Evolutionary conservation across 2,797 vertebrate genomes (phyloP), one percentile per base, ranked within the genome.

Genomic region (Neostethus bicornis): DNA sequence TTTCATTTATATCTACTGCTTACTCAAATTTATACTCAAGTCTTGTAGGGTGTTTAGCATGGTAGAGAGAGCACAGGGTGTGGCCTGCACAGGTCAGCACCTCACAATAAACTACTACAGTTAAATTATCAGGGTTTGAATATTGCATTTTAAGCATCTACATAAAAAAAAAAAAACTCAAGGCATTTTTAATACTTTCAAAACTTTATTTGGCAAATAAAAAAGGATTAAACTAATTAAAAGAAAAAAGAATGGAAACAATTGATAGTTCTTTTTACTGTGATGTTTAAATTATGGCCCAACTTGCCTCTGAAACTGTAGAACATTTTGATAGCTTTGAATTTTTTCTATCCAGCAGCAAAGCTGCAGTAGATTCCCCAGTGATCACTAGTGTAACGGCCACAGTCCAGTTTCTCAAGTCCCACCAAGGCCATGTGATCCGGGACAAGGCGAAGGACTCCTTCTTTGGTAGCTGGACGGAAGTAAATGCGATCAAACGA

Each of bases 291-390:
- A 14, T 0, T 7, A 13, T n/a, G 0, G 3, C 24, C 7, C 42
- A 0, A 13, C 3, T n/a, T 26, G 34, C 24, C 4, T 4, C n/a
- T 16, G 4, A 21, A 13, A 31, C 20, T 14, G 17, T 20, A 32
- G 42, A 39, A 45, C 25, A 31, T n/a, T 50, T 1, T 6, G 8
- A 2, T 21, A 20, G 2, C 1, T 62, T 25, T 17, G 5, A n/a
- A n/a, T n/a, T 4, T 14, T 12, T 43, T 68, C 49, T 79, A 83
- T 0, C 21, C 68, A 10, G 61, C 7, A 13, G 70, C 66, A 57
- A 98, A 94, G 59, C 78, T 92, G 60, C 96, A 97, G 54, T 96
- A 92, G 54, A 99, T 87, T 23, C 97, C 97, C 97, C 97, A 99
- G 85, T 99, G 97, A 80, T 99, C 97, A 44, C 97, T 99, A 2